phyloP scores from a whole-genome alignment of 2,797 vertebrate species.

The Hemitrygon akajei region DNA sequence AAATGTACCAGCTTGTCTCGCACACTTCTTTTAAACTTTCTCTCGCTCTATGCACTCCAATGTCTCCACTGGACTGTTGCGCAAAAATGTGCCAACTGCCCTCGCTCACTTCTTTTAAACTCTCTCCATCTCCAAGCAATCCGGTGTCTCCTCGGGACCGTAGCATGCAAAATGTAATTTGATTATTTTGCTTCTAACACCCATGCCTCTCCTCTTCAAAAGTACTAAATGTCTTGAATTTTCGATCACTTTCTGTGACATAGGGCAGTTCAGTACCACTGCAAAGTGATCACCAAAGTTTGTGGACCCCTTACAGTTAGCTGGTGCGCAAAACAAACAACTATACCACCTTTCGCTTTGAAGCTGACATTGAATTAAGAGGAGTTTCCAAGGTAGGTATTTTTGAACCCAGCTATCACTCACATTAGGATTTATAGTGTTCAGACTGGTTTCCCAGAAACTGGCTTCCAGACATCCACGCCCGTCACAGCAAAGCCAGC shows the following conservation, averaged over 20 bases:
- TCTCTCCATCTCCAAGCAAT: too few relatives aligned
- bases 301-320: neutral
- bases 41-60: too few relatives aligned
- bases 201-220: neutral
- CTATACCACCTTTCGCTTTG: neutral
- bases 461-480: neutral
- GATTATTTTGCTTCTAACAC: neutral
- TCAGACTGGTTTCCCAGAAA: neutral
- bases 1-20: too few relatives aligned
- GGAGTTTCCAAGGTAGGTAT: neutral
- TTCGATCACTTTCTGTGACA: neutral
- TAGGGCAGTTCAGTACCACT: neutral
- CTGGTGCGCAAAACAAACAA: neutral
- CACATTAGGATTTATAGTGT: neutral
- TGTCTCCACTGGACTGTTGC: too few relatives aligned
- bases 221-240: neutral
- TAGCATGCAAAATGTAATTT: neutral
- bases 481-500: slow-evolving; percentile 1
- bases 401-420: neutral
- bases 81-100: too few relatives aligned
- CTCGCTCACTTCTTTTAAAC: too few relatives aligned
- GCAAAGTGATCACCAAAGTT: neutral
- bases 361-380: neutral
- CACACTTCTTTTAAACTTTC: too few relatives aligned
- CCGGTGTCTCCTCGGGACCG: too few relatives aligned